phyloP scores from a whole-genome alignment of 1,140 invertebrate species.

The Mesaphorura yosii region DNA sequence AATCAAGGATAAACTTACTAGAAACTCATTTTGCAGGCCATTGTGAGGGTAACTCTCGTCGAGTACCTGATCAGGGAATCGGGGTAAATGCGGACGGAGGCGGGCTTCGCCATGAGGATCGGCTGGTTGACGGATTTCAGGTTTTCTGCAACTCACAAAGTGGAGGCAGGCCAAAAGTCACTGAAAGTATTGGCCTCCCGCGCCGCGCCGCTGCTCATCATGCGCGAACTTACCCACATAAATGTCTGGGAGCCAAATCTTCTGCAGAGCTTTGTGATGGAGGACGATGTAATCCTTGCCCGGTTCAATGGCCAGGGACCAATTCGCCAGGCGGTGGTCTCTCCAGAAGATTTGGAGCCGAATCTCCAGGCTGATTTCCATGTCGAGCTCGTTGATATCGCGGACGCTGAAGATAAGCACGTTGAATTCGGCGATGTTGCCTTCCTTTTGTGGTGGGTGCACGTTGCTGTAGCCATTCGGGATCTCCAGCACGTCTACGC shows the following conservation, averaged over 20 bases:
- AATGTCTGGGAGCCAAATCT: constrained; percentile 10
- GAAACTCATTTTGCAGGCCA: too few species aligned
- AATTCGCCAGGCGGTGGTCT: not conserved
- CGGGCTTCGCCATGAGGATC: not conserved
- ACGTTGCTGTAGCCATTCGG: not conserved
- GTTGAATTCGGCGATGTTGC: not conserved
- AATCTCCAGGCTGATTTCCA: constrained; percentile 14
- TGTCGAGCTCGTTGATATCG: constrained; percentile 7
- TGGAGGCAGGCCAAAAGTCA: not conserved
- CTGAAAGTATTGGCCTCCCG: not conserved
- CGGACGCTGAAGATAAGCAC: constrained; percentile 5
- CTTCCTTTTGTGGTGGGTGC: not conserved
- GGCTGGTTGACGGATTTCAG: constrained; percentile 4
- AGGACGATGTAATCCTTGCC: not conserved
- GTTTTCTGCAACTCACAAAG: not conserved
- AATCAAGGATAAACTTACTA: too few species aligned
- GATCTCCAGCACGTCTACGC: not conserved
- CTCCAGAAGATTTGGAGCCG: constrained; percentile 9
- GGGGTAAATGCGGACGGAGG: constrained; percentile 7
- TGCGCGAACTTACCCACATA: constrained; percentile 13
- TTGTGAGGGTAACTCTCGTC: too few species aligned
- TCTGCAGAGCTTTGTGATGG: not conserved
- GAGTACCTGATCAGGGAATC: constrained; percentile 7
- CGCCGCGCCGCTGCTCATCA: too few species aligned
- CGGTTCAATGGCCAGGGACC: not conserved